phyloP scores from a whole-genome alignment of 2,113 vertebrate genomes.

The Willisornis vidua region DNA sequence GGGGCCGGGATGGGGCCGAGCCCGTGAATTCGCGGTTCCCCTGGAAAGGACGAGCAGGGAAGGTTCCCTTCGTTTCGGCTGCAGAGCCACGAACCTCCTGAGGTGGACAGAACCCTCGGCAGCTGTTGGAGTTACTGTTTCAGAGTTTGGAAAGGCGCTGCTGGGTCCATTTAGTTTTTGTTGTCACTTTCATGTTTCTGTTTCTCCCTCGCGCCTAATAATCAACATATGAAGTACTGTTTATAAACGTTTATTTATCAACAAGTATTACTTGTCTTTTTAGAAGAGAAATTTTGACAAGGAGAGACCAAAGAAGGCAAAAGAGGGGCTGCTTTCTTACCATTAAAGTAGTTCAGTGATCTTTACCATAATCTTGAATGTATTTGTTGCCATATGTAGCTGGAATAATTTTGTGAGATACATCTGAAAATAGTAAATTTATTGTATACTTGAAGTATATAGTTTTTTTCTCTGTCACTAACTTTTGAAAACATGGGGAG shows the following conservation, averaged over 20 bases:
- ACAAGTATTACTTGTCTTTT: neutral
- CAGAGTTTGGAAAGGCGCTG: neutral
- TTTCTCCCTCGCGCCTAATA: rapidly evolving
- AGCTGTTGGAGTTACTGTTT: neutral
- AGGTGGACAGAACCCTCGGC: neutral
- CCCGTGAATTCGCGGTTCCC: neutral
- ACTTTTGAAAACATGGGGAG: neutral
- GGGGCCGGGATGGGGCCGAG: too few relatives aligned
- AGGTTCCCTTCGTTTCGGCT: neutral
- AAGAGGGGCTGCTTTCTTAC: neutral
- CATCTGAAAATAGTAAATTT: neutral
- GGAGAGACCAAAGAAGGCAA: neutral
- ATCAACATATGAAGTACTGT: neutral
- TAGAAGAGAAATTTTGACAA: neutral
- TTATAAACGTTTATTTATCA: neutral
- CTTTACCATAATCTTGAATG: neutral
- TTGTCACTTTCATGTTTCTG: neutral
- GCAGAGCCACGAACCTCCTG: neutral
- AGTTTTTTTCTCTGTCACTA: neutral
- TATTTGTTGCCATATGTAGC: neutral
- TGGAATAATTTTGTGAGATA: neutral
- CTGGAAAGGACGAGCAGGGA: neutral
- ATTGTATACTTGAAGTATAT: neutral
- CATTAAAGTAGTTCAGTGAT: neutral
- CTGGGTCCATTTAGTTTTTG: neutral